Conservation (phyloP, 2,113 vertebrate species). For the Daubentonia madagascariensis region DNA sequence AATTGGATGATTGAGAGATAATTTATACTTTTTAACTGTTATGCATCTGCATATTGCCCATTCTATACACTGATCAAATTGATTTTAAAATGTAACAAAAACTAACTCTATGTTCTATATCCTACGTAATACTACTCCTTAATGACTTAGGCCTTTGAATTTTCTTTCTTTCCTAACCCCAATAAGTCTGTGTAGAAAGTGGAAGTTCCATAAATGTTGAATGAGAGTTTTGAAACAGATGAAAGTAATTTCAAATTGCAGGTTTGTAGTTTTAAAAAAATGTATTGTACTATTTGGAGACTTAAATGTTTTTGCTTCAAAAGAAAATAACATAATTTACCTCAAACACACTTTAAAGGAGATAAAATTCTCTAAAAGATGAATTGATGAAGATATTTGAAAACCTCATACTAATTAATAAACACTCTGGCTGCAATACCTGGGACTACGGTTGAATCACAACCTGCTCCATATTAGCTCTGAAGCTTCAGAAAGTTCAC, state of each 20-base stretch:
- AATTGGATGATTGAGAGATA: not conserved
- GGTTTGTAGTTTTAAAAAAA: not conserved
- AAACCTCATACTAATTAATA: slow-evolving; percentile 3
- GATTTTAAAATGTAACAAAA: not conserved
- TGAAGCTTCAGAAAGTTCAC: not conserved
- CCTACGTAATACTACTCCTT: not conserved
- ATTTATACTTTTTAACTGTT: not conserved
- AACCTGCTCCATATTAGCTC: not conserved
- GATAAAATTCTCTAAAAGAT: not conserved
- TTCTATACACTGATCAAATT: not conserved
- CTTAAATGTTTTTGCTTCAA: not conserved
- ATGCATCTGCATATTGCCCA: not conserved
- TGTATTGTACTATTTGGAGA: not conserved
- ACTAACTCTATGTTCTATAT: not conserved
- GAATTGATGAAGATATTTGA: not conserved
- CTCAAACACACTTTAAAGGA: not conserved
- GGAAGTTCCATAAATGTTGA: not conserved
- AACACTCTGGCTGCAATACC: not conserved
- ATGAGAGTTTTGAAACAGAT: slow-evolving; percentile 5
- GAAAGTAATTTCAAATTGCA: not conserved
- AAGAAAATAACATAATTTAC: slow-evolving; percentile 1
- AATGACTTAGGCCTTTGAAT: not conserved
- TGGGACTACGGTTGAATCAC: not conserved
- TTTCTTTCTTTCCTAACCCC: not conserved
- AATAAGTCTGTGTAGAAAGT: not conserved